Evolutionary conservation across 1,140 invertebrate genomes (phyloP).

Genomic region (Thalassaphorura encarpata): DNA sequence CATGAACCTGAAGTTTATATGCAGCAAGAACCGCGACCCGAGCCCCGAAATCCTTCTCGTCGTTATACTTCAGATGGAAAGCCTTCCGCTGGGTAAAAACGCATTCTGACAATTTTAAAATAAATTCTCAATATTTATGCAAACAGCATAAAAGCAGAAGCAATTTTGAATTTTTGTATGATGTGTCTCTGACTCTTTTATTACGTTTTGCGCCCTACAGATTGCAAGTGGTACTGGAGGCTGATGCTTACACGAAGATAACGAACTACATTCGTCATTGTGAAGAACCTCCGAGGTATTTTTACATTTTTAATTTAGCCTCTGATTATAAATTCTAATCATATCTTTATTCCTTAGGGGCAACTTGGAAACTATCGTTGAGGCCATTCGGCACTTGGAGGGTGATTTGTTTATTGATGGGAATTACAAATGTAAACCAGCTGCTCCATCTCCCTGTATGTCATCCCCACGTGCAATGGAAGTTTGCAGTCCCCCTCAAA

Average conservation of each 20-base stretch:
- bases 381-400: conserved; percentile 92
- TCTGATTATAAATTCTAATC: conserved; percentile 15
- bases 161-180: too few species aligned
- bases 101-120: too few species aligned
- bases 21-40: background rate
- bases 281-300: conserved; percentile 21
- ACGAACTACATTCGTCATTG: too few species aligned
- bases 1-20: conserved; percentile 32
- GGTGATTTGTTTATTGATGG: conserved; percentile 79
- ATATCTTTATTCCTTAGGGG: conserved; percentile 61
- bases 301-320: background rate
- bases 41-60: background rate
- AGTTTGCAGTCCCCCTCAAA: conserved; percentile 15
- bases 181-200: too few species aligned
- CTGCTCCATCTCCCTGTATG: conserved; percentile 14
- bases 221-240: too few species aligned
- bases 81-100: too few species aligned
- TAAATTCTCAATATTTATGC: too few species aligned
- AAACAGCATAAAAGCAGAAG: too few species aligned
- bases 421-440: conserved; percentile 12
- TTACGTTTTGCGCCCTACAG: too few species aligned
- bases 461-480: conserved; percentile 24
- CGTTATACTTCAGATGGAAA: too few species aligned
- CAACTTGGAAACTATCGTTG: conserved; percentile 94
- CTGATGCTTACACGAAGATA: too few species aligned